Base-by-base conservation (phyloP, 2,797 vertebrate genomes). In the Smutsia gigantea region DNA sequence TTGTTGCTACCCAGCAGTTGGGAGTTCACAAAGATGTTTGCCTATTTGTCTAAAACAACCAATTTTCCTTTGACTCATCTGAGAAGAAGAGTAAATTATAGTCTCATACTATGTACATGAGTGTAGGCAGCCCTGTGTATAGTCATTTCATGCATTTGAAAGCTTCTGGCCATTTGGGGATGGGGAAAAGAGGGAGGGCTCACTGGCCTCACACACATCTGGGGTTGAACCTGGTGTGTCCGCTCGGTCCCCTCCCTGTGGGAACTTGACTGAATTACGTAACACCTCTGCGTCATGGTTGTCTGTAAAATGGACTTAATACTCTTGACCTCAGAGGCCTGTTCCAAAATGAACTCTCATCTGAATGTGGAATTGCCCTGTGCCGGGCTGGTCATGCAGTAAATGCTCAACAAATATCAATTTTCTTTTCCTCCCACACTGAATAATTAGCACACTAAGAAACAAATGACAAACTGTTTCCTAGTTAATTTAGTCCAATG, bases 401-500 rank as follows among this genome's bases (percentile, higher is more conserved):
- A 93, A 89, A 61, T 53, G 46, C 75, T 79, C 29, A 66, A 59
- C 51, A 89, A 64, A 79, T 63, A 55, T 63, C 85, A 25, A 29
- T 82, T 95, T 77, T 71, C 63, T 87, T 95, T 93, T 59, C 51
- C 83, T 68, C 61, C 39, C 7, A 10, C 7, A 49, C 31, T 23
- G 14, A 68, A 46, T 72, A 49, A 72, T 23, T 72, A 87, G 37
- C 71, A 66, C 39, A 64, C 25, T 64, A 49, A 95, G 34, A 71
- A 69, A 88, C 29, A 92, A 92, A 84, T 74, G 68, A 55, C 10
- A 86, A 49, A 77, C 42, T 53, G n/a, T 89, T 87, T 92, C 12
- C 46, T 66, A 63, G 15, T 87, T 71, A 82, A 83, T 51, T 78
- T 59, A 37, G 77, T 72, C 14, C 49, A 91, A 51, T 83, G 75